Conservation (phyloP, 2,888 invertebrate genomes). For the Nymphalis c-album region DNA sequence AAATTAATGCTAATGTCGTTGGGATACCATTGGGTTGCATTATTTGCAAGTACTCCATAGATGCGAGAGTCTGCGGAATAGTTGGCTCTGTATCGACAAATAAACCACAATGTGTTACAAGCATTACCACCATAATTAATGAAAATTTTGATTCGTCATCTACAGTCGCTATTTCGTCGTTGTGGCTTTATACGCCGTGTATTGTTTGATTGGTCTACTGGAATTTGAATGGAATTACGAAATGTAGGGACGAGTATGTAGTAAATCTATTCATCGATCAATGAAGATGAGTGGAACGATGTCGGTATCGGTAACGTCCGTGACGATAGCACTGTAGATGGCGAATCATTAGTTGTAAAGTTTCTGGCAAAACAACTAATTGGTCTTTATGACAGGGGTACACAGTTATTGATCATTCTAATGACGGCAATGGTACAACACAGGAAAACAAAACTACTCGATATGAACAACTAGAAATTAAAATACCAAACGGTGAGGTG, state of each 20-base stretch:
- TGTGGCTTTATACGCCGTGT: not conserved
- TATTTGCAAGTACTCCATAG: slow-evolving; percentile 80
- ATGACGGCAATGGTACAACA: slow-evolving; percentile 45
- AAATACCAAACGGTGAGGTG: slow-evolving; percentile 57
- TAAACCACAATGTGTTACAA: slow-evolving; percentile 75
- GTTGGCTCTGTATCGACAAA: slow-evolving; percentile 79
- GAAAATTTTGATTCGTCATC: slow-evolving; percentile 34
- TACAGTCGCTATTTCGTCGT: slow-evolving; percentile 31
- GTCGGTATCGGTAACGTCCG: not conserved
- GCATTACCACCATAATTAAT: slow-evolving; percentile 53
- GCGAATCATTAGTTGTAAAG: slow-evolving; percentile 28
- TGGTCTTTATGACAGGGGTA: slow-evolving; percentile 40
- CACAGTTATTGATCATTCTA: slow-evolving; percentile 34
- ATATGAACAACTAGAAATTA: slow-evolving; percentile 66
- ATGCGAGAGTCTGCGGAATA: slow-evolving; percentile 78
- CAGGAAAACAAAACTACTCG: slow-evolving; percentile 59
- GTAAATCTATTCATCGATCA: not conserved
- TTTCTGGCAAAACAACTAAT: slow-evolving; percentile 28
- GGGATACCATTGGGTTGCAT: slow-evolving; percentile 79
- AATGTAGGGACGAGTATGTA: not conserved
- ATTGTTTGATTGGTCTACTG: not conserved
- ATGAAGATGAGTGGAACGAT: not conserved
- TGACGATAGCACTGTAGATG: slow-evolving; percentile 26
- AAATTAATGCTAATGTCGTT: slow-evolving; percentile 66
- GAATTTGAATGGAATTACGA: slow-evolving; percentile 15